Conservation (phyloP, 2,888 invertebrate genomes). For the Raillietiella orientalis region DNA sequence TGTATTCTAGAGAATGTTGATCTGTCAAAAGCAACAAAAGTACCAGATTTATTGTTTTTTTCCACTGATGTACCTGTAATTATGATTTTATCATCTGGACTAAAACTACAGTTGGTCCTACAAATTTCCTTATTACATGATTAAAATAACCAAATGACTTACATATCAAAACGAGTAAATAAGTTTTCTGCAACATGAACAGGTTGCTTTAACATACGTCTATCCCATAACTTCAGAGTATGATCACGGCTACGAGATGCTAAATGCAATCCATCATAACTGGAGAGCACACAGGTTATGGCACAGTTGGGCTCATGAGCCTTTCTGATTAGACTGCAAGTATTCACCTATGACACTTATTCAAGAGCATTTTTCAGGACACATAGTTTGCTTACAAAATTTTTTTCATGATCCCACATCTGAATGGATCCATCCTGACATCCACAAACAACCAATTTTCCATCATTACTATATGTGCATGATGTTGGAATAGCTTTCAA, state of each 20-base stretch:
- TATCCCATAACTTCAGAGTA: constrained; percentile 78
- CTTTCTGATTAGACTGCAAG: constrained; percentile 33
- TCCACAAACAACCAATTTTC: constrained; percentile 56
- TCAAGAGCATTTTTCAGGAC: not conserved
- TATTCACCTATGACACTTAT: constrained; percentile 24
- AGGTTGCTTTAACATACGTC: constrained; percentile 44
- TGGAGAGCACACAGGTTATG: constrained; percentile 52
- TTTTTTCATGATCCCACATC: constrained; percentile 81
- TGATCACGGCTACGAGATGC: constrained; percentile 66
- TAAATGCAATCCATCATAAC: constrained; percentile 44
- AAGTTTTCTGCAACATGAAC: constrained; percentile 30
- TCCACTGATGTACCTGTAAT: constrained; percentile 56
- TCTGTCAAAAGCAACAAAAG: constrained; percentile 42
- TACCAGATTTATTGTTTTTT: constrained; percentile 25
- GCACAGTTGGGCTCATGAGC: constrained; percentile 50
- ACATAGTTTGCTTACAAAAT: constrained; percentile 28
- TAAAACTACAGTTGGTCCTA: constrained; percentile 32
- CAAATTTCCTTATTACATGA: constrained; percentile 5
- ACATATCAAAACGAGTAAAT: constrained; percentile 37
- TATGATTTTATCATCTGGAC: constrained; percentile 65
- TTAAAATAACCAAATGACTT: constrained; percentile 7
- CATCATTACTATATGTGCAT: constrained; percentile 51
- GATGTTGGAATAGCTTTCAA: constrained; percentile 51
- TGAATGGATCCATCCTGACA: constrained; percentile 85
- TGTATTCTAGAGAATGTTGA: constrained; percentile 41